Evolutionary conservation across 2,888 invertebrate genomes (phyloP).

Genomic region (Rhamphomyia laevipes): DNA sequence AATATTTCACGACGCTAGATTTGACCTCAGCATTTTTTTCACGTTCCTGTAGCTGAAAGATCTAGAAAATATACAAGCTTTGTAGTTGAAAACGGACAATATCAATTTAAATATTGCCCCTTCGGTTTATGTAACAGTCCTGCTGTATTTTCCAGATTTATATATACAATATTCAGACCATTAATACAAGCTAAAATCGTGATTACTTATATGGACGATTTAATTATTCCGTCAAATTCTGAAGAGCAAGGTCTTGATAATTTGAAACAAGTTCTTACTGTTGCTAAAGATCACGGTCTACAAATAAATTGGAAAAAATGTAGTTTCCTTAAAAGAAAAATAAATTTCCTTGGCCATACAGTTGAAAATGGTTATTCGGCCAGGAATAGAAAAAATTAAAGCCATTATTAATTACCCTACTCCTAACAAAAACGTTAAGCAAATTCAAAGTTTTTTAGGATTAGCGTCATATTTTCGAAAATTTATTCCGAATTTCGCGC

Average conservation of each 20-base stretch:
- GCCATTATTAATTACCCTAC: not conserved
- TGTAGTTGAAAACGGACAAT: slow-evolving; percentile 13
- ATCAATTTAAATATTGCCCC: slow-evolving; percentile 13
- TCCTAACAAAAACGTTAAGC: slow-evolving; percentile 1
- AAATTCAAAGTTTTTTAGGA: slow-evolving; percentile 11
- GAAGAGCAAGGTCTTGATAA: not conserved
- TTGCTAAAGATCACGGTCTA: not conserved
- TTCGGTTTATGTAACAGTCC: slow-evolving; percentile 14
- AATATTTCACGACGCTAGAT: slow-evolving; percentile 11
- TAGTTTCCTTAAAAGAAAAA: not conserved
- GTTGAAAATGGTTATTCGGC: not conserved
- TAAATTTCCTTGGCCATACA: not conserved
- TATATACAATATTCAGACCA: slow-evolving; percentile 5
- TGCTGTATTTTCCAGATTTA: slow-evolving; percentile 12
- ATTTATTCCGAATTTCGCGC: slow-evolving; percentile 7
- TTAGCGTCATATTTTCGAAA: slow-evolving; percentile 7
- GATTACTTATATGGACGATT: not conserved
- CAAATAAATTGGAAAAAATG: too few species aligned
- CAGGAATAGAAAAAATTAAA: not conserved
- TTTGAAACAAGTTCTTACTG: not conserved
- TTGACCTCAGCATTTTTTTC: slow-evolving; percentile 14
- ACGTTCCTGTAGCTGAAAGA: slow-evolving; percentile 11
- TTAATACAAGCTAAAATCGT: not conserved
- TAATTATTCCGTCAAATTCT: slow-evolving; percentile 1
- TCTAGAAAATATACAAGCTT: too few species aligned